phyloP scores from a whole-genome alignment of 2,113 vertebrate genomes.

The Xerus inauris region DNA sequence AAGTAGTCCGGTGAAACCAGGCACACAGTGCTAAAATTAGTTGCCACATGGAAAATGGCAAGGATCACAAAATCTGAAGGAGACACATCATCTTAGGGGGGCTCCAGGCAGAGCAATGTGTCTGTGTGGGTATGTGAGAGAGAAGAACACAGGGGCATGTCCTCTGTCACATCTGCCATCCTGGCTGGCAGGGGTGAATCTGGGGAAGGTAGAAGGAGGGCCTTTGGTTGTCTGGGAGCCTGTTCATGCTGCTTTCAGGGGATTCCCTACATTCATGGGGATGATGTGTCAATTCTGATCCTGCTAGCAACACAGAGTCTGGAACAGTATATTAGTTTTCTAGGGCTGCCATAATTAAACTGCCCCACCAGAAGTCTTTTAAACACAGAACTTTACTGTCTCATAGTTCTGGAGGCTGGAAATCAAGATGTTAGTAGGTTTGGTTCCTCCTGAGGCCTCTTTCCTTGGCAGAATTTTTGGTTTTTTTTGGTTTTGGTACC shows the following conservation, averaged over 20 bases:
- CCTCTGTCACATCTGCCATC: background rate
- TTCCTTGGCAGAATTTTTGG: background rate
- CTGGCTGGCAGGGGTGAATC: too few relatives aligned
- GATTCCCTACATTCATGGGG: too few relatives aligned
- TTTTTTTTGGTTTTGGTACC: too few relatives aligned
- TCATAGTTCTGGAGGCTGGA: background rate
- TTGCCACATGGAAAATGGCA: background rate
- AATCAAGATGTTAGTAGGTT: background rate
- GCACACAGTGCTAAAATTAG: background rate
- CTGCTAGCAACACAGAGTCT: background rate
- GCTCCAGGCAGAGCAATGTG: too few relatives aligned
- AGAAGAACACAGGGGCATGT: too few relatives aligned
- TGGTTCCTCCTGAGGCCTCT: background rate
- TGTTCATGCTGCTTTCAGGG: too few relatives aligned
- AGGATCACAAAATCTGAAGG: too few relatives aligned
- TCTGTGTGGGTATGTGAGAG: too few relatives aligned
- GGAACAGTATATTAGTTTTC: background rate
- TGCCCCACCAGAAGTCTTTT: too few relatives aligned
- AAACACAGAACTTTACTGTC: too few relatives aligned
- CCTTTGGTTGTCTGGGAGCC: background rate
- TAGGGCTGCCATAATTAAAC: background rate
- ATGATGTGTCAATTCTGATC: too few relatives aligned
- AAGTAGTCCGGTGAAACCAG: constrained; percentile 16
- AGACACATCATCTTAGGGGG: too few relatives aligned
- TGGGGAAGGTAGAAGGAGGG: background rate